These are phyloP conservation scores for Carapus acus DNA, from an alignment of 2,797 vertebrate species.

Conservation along the genomic window DNA sequence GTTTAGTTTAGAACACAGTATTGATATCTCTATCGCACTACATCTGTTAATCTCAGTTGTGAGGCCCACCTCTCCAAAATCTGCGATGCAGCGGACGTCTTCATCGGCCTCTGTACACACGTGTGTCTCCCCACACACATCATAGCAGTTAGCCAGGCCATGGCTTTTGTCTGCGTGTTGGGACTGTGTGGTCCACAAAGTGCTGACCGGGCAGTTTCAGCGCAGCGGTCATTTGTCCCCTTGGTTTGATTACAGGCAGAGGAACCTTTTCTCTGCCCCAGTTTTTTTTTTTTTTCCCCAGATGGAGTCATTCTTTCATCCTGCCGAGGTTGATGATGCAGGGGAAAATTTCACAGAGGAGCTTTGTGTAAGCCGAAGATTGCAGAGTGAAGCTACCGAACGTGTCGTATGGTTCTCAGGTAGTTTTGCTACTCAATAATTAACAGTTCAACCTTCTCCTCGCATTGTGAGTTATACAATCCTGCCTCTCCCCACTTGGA, in stretches of 20 bases:
- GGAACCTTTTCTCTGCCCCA: neutral
- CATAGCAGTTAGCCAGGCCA: constrained; percentile 2
- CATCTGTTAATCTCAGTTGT: too few relatives aligned
- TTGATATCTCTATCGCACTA: too few relatives aligned
- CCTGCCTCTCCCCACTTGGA: neutral
- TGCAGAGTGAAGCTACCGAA: constrained; percentile 14
- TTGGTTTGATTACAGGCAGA: constrained; percentile 18
- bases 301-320: constrained; percentile 7
- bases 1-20: too few relatives aligned
- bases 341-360: constrained; percentile 24
- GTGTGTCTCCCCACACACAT: too few relatives aligned
- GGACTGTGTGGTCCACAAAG: constrained; percentile 16
- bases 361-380: constrained; percentile 25
- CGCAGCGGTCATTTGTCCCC: constrained; percentile 25
- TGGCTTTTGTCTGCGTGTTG: neutral
- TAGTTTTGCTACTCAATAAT: constrained; percentile 13
- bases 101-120: too few relatives aligned
- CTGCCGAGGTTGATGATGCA: constrained; percentile 27
- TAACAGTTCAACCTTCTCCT: neutral
- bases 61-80: too few relatives aligned
- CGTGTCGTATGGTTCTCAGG: constrained; percentile 13
- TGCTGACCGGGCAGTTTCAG: constrained; percentile 22
- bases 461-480: too few relatives aligned
- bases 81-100: too few relatives aligned
- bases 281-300: constrained; percentile 5